Evolutionary conservation across 2,113 vertebrate species (phyloP).

Genomic region (Dendrocopos noguchii): DNA sequence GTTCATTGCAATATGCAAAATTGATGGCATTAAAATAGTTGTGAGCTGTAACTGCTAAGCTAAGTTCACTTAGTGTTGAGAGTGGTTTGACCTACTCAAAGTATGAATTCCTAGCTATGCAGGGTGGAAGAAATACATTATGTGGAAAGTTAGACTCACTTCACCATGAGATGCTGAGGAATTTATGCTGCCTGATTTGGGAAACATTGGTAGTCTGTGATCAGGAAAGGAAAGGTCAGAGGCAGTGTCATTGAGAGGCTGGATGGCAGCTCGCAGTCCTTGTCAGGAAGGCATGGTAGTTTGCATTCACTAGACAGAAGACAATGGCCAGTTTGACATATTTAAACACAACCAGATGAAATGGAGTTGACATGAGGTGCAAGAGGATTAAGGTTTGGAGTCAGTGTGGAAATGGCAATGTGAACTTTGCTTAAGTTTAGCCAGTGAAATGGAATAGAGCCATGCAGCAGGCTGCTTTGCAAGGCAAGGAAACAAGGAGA

Average conservation of each 20-base stretch:
- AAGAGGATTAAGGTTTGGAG: not conserved
- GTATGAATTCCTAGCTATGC: not conserved
- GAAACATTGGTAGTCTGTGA: not conserved
- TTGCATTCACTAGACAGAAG: not conserved
- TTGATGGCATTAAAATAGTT: not conserved
- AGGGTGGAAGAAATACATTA: not conserved
- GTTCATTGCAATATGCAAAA: not conserved
- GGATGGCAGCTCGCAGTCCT: not conserved
- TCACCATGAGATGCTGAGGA: not conserved
- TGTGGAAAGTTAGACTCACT: not conserved
- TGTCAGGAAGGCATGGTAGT: not conserved
- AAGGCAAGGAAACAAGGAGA: not conserved
- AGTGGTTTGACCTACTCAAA: not conserved
- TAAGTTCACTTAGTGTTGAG: not conserved
- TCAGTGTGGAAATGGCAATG: not conserved
- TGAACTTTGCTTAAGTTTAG: not conserved
- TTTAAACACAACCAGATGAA: not conserved
- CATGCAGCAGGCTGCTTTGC: not conserved
- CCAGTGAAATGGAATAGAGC: not conserved
- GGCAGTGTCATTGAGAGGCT: not conserved
- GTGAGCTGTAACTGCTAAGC: not conserved
- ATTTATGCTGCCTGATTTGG: not conserved
- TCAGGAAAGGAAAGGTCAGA: not conserved
- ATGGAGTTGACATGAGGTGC: not conserved
- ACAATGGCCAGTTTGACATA: not conserved